These are phyloP conservation scores for Lasius platythorax DNA, from an alignment of 2,888 invertebrate species.

Conservation along the genomic window DNA sequence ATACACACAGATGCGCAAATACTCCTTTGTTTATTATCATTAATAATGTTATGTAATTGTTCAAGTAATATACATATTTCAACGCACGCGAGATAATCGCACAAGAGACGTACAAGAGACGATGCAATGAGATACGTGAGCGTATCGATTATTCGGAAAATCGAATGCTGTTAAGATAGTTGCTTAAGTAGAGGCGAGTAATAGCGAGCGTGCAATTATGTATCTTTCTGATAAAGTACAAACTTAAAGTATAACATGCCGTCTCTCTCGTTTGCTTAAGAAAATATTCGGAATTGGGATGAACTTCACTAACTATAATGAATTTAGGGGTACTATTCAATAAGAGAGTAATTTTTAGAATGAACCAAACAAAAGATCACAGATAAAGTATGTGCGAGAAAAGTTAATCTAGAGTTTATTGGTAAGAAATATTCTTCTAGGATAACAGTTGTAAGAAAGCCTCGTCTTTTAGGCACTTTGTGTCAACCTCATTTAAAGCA, in stretches of 20 bases:
- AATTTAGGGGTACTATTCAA: background rate
- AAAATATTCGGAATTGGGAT: conserved; percentile 14
- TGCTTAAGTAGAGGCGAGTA: conserved; percentile 2
- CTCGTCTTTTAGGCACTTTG: conserved; percentile 12
- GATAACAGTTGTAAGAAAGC: background rate
- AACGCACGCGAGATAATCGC: conserved; percentile 9
- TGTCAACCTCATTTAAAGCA: conserved; percentile 1
- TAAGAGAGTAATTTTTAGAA: background rate
- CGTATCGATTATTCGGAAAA: conserved; percentile 43
- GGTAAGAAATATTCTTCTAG: background rate
- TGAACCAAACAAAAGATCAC: background rate
- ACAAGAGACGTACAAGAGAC: background rate
- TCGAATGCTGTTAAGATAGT: conserved; percentile 25
- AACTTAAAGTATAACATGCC: conserved; percentile 16
- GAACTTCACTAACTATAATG: background rate
- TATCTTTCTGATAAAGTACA: conserved; percentile 42
- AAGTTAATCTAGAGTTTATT: conserved; percentile 16
- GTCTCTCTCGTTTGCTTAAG: conserved; percentile 1
- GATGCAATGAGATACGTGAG: conserved; percentile 37
- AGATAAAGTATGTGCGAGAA: background rate
- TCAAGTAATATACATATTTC: conserved; percentile 29
- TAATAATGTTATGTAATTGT: conserved; percentile 18
- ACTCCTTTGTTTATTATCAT: conserved; percentile 32
- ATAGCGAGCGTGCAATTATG: conserved; percentile 27
- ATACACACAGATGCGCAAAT: background rate